A percentile compares a stretch with the other conserved stretches of the same genome.
These are phyloP conservation scores for Protaetia brevitarsis DNA, from an alignment of 1,140 invertebrate genomes.

Conservation along the genomic window DNA sequence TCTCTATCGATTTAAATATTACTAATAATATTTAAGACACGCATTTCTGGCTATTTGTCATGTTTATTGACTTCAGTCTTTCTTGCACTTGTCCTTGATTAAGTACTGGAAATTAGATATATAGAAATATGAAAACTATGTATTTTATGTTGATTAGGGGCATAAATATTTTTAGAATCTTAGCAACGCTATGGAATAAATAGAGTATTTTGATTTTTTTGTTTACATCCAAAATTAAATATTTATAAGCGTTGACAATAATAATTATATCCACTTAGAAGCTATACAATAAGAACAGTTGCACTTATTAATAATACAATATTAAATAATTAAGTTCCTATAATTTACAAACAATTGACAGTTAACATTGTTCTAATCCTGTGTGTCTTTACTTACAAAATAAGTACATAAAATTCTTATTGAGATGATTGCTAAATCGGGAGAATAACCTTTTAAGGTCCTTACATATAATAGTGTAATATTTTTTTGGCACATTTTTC, in stretches of 20 bases:
- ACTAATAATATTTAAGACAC: background rate
- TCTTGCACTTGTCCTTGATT: background rate
- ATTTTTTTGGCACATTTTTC: constrained; percentile 6
- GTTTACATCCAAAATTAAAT: background rate
- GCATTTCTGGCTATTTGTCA: too few relatives aligned
- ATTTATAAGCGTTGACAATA: background rate
- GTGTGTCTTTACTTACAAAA: background rate
- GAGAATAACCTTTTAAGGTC: background rate
- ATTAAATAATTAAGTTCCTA: background rate
- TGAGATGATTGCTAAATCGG: too few relatives aligned
- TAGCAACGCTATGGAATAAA: too few relatives aligned
- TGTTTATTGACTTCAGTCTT: background rate
- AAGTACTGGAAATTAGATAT: background rate
- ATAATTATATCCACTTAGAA: background rate
- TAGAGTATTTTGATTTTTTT: background rate
- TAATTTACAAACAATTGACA: constrained; percentile 14
- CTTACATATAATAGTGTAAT: background rate
- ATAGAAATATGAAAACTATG: background rate
- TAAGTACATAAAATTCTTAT: background rate
- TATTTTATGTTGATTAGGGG: background rate
- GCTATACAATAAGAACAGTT: background rate
- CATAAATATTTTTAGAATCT: too few relatives aligned
- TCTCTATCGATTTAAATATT: background rate
- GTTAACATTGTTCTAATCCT: constrained; percentile 3
- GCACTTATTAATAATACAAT: background rate